Conservation (phyloP, 2,888 invertebrate species). For the Amphipoea oculea region DNA sequence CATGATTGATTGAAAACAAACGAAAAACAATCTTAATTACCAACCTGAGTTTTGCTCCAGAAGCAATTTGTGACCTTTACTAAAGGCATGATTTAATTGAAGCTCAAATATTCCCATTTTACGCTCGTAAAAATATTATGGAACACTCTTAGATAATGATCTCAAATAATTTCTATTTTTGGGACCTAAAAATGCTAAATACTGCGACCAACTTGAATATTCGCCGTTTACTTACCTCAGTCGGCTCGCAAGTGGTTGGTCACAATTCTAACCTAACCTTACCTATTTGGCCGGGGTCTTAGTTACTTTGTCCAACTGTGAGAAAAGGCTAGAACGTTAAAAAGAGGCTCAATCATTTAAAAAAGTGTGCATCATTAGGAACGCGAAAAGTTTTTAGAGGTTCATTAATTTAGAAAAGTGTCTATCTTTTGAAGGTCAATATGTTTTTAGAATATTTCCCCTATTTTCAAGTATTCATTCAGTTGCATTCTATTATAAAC, state of each 20-base stretch:
- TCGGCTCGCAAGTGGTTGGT: too few species aligned
- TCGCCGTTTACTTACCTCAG: too few species aligned
- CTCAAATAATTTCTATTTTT: neutral
- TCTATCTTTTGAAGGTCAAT: neutral
- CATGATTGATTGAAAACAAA: neutral
- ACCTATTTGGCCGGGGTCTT: neutral
- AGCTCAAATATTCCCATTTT: neutral
- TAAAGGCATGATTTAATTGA: neutral
- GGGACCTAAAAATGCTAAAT: neutral
- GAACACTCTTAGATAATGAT: neutral
- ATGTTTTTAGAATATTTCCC: neutral
- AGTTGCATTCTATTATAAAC: slow-evolving; percentile 19
- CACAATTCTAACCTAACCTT: neutral
- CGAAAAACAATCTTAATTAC: neutral
- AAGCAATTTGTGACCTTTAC: neutral
- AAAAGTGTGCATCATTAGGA: too few species aligned
- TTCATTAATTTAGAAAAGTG: neutral
- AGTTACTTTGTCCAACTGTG: neutral
- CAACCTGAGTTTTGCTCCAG: neutral
- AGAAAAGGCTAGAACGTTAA: neutral
- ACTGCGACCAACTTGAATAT: neutral
- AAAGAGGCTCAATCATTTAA: neutral
- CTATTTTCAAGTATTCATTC: neutral
- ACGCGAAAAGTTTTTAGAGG: too few species aligned
- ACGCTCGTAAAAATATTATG: neutral